phyloP scores from a whole-genome alignment of 2,888 invertebrate genomes.

The Chrysolina haemoptera region DNA sequence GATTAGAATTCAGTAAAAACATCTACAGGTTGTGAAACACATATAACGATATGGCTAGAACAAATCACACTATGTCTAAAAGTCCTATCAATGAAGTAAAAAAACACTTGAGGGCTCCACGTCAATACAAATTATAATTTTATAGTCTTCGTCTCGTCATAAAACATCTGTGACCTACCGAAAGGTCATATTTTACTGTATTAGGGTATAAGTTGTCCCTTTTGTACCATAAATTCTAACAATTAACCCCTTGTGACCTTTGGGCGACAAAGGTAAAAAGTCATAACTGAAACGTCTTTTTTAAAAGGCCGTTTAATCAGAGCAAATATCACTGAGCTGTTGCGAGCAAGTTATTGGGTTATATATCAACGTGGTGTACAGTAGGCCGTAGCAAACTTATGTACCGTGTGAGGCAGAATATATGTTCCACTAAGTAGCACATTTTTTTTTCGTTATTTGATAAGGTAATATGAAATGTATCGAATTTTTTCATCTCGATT shows the following conservation, averaged over 20 bases:
- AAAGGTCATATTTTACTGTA: slow-evolving; percentile 68
- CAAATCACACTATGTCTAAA: background rate
- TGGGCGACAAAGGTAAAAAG: slow-evolving; percentile 66
- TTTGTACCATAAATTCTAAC: slow-evolving; percentile 67
- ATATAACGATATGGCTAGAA: background rate
- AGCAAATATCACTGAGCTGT: slow-evolving; percentile 53
- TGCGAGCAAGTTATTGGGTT: slow-evolving; percentile 14
- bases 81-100: background rate
- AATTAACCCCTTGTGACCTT: slow-evolving; percentile 69
- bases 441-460: too few species aligned
- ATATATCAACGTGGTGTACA: slow-evolving; percentile 35
- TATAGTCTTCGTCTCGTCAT: slow-evolving; percentile 44
- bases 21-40: too few species aligned
- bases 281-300: slow-evolving; percentile 59
- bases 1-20: too few species aligned
- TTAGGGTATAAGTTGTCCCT: slow-evolving; percentile 69
- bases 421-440: too few species aligned
- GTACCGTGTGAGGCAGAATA: too few species aligned
- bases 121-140: slow-evolving; percentile 29
- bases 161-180: slow-evolving; percentile 64
- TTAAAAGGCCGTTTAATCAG: slow-evolving; percentile 58
- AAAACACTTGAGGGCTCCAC: background rate
- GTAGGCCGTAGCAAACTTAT: slow-evolving; percentile 32
- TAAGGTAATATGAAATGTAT: too few species aligned
- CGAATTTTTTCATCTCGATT: too few species aligned